Evolutionary conservation across 2,113 vertebrate genomes (phyloP), one percentile per base, ranked within the genome.

Genomic region (Loxodonta africana): DNA sequence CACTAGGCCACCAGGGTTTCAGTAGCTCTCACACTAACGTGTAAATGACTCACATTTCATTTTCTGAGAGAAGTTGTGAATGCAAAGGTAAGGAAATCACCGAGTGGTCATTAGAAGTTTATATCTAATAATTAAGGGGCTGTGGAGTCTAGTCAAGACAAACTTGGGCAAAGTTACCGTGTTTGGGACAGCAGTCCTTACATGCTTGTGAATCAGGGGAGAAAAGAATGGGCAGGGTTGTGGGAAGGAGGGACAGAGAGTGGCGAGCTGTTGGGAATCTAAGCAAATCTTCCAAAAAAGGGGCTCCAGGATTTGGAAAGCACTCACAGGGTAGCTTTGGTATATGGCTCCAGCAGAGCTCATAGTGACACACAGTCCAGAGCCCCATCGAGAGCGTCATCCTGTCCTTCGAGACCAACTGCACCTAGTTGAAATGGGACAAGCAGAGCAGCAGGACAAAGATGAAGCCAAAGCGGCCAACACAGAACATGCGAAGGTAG

Each of bases 321-420:
- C n/a, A 92, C 89, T 92, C 74, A 96, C 95, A 89, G 41, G 85
- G 85, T 8, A n/a, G 37, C 12, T 57, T 67, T 11, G 21, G 80
- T 18, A 30, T 23, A 11, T 89, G 74, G 57, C 48, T 89, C 84
- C 88, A 92, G 74, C 85, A 90, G 69, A 92, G 81, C 25, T 69
- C 7, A 51, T 46, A 41, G 73, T 90, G 37, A 25, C 89, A 94
- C 14, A 69, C 0, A 0, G 85, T 77, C 95, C 89, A 94, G 57
- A 92, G 89, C 17, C 85, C 89, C 1, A 7, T 30, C 44, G 51
- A 37, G n/a, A 85, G 30, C 23, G 2, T 57, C 37, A 30, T 18
- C 30, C 12, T 60, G 25, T 77, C 26, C 25, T 76, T 26, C 33
- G 48, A 23, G 48, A 81, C 11, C 14, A 4, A 46, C 57, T 18